A percentile compares a stretch with the other conserved stretches of the same genome.
Evolutionary conservation across 2,113 vertebrate genomes (phyloP).

Genomic region (Misgurnus anguillicaudatus): DNA sequence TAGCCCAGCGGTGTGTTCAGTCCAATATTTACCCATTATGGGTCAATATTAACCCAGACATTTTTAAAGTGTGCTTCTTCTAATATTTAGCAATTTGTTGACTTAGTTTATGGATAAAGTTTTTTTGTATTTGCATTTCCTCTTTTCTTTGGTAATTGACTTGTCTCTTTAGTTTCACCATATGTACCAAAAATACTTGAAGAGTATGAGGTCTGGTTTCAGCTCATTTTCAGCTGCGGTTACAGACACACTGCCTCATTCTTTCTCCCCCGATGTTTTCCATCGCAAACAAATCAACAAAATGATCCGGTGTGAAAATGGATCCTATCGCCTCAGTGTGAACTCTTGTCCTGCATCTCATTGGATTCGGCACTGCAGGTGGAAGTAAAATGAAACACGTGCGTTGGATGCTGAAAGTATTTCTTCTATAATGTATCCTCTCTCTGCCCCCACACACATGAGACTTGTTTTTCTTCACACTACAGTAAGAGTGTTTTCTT

Average conservation of each 20-base stretch:
- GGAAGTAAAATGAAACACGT: constrained; percentile 41
- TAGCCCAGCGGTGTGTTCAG: too few species aligned
- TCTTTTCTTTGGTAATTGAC: too few species aligned
- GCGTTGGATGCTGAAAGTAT: constrained; percentile 40
- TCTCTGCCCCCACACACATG: neutral
- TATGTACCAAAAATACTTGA: neutral
- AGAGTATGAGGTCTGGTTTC: neutral
- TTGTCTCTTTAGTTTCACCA: too few species aligned
- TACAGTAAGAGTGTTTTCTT: constrained; percentile 29
- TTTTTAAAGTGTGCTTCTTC: too few species aligned
- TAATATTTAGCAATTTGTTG: too few species aligned
- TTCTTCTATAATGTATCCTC: constrained; percentile 21
- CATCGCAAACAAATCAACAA: constrained; percentile 16
- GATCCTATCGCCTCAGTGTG: constrained; percentile 7
- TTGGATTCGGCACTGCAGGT: constrained; percentile 29
- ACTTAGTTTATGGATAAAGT: too few species aligned
- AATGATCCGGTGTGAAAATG: constrained; percentile 18
- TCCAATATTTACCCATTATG: too few species aligned
- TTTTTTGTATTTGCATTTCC: too few species aligned
- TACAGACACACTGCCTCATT: constrained; percentile 8
- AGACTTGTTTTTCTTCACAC: neutral
- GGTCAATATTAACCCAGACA: too few species aligned
- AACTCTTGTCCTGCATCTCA: neutral
- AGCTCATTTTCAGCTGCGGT: constrained; percentile 10
- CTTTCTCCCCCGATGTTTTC: constrained; percentile 13